phyloP scores from a whole-genome alignment of 92 coral and sea anemone species.

The Paragorgia papillata region DNA sequence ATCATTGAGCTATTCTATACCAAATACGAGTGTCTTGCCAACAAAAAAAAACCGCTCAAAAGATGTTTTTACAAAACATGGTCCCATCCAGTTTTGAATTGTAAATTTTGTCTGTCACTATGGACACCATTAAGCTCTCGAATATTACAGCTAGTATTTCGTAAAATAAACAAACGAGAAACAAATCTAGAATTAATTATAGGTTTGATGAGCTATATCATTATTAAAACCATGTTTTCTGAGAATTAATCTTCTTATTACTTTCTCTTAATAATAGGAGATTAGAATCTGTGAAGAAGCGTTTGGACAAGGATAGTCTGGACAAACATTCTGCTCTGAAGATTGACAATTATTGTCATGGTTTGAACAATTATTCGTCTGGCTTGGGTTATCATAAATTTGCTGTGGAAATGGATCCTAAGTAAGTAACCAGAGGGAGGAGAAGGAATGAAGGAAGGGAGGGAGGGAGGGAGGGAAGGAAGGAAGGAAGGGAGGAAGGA shows the following conservation, averaged over 20 bases:
- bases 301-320: conserved; percentile 38
- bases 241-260: conserved; percentile 12
- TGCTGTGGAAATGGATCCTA: conserved; percentile 46
- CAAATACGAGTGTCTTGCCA: too few relatives aligned
- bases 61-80: too few relatives aligned
- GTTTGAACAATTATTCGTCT: conserved; percentile 41
- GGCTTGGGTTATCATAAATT: conserved; percentile 47
- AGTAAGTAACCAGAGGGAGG: conserved; percentile 15
- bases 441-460: too few relatives aligned
- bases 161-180: too few relatives aligned
- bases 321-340: conserved; percentile 33
- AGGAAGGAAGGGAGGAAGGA: too few relatives aligned
- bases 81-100: too few relatives aligned
- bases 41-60: too few relatives aligned
- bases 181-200: not conserved
- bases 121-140: too few relatives aligned
- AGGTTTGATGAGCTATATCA: not conserved
- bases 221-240: not conserved
- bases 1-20: too few relatives aligned
- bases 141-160: too few relatives aligned
- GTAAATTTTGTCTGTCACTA: too few relatives aligned
- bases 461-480: too few relatives aligned
- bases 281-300: conserved; percentile 34
- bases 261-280: conserved; percentile 20
- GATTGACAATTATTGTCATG: conserved; percentile 34